Percentiles rank a stretch among this genome's conserved stretches.
phyloP scores from a whole-genome alignment of 2,888 invertebrate genomes.

The Chydorus sphaericus region DNA sequence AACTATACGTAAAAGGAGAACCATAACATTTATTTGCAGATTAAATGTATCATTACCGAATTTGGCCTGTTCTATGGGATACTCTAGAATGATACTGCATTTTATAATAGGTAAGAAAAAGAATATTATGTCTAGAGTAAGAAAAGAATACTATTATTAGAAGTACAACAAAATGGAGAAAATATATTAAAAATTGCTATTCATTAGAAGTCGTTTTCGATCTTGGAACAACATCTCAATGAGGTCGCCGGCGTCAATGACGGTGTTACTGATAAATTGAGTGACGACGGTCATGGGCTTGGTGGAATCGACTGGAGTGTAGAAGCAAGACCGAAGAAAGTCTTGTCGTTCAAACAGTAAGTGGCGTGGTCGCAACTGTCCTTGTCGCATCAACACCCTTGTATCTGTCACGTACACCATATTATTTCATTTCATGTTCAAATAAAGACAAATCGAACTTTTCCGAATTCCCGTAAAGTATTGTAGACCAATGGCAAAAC shows the following conservation, averaged over 20 bases:
- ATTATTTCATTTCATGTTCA: not conserved
- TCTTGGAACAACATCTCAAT: conserved; percentile 16
- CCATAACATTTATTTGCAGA: too few relatives aligned
- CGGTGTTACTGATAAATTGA: conserved; percentile 18
- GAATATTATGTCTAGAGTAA: not conserved
- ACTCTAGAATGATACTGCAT: too few relatives aligned
- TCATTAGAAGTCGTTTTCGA: conserved; percentile 15
- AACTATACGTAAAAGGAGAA: too few relatives aligned
- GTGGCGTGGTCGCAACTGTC: conserved; percentile 19
- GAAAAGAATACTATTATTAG: conserved; percentile 9
- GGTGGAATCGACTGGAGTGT: conserved; percentile 16
- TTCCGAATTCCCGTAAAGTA: too few relatives aligned
- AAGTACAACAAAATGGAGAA: not conserved
- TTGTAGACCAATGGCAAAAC: too few relatives aligned
- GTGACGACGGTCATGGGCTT: conserved; percentile 17
- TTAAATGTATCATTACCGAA: too few relatives aligned
- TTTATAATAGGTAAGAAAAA: too few relatives aligned
- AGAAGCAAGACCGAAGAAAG: conserved; percentile 17
- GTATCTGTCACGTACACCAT: conserved; percentile 11
- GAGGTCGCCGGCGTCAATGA: conserved; percentile 18
- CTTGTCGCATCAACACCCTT: conserved; percentile 19
- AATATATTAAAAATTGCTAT: not conserved
- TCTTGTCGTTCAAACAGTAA: conserved; percentile 16
- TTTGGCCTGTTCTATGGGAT: too few relatives aligned
- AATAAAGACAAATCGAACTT: too few relatives aligned